Conservation (phyloP, 1,140 invertebrate species). For the Heliconius eleuchia region DNA sequence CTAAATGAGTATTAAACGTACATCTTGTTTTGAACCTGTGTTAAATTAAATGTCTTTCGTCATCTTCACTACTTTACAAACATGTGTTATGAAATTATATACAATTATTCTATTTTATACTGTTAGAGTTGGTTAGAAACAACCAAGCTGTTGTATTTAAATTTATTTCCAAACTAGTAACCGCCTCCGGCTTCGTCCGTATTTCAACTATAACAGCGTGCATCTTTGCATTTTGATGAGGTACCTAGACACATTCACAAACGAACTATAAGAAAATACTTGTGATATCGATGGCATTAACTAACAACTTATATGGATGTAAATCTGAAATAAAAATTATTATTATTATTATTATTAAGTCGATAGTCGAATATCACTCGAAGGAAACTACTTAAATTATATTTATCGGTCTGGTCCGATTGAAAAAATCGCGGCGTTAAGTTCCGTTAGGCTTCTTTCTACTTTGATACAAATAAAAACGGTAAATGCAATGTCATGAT, state of each 20-base stretch:
- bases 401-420: too few relatives aligned
- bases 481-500: neutral
- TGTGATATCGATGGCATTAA: too few relatives aligned
- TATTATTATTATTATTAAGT: too few relatives aligned
- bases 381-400: neutral
- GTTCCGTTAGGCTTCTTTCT: neutral
- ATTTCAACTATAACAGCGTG: conserved; percentile 36
- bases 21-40: neutral
- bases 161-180: conserved; percentile 30
- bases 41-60: too few relatives aligned
- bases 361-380: neutral
- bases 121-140: neutral
- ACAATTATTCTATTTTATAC: neutral
- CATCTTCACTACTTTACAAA: neutral
- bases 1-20: too few relatives aligned
- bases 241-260: neutral
- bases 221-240: conserved; percentile 30
- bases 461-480: neutral
- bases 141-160: conserved; percentile 26
- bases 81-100: neutral
- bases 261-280: too few relatives aligned
- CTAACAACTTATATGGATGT: too few relatives aligned
- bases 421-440: neutral
- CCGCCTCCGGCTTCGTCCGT: conserved; percentile 33
- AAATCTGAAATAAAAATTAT: too few relatives aligned